Conservation (phyloP, 2,113 vertebrate genomes). For the Vanacampus margaritifer region DNA sequence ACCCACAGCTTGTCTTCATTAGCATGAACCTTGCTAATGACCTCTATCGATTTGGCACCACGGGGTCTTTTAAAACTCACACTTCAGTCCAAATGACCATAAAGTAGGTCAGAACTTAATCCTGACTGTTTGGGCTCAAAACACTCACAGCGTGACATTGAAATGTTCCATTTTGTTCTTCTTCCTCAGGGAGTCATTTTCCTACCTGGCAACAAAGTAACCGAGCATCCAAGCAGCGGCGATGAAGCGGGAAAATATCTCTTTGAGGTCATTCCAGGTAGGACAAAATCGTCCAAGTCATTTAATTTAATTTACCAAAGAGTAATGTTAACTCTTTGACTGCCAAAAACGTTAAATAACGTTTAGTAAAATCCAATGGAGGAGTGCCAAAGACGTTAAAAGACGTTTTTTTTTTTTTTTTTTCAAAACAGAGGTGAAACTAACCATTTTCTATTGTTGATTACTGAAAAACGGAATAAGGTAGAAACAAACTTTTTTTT, state of each 20-base stretch:
- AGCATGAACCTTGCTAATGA: constrained; percentile 39
- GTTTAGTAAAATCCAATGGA: too few relatives aligned
- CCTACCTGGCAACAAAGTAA: constrained; percentile 92
- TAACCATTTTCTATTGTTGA: too few relatives aligned
- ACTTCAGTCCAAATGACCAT: constrained; percentile 5
- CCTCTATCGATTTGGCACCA: constrained; percentile 36
- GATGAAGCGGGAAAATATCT: constrained; percentile 93
- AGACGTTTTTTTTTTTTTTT: too few relatives aligned
- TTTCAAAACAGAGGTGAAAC: too few relatives aligned
- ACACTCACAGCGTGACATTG: constrained; percentile 9
- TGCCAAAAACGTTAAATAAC: too few relatives aligned
- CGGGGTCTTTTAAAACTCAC: constrained; percentile 28
- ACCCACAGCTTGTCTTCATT: constrained; percentile 59
- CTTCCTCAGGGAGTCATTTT: constrained; percentile 84
- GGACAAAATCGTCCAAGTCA: constrained; percentile 28
- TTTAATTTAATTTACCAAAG: not conserved
- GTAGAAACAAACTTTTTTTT: too few relatives aligned
- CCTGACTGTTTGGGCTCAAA: not conserved
- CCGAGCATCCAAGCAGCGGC: constrained; percentile 88
- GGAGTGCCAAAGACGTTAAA: too few relatives aligned
- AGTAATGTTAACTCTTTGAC: too few relatives aligned
- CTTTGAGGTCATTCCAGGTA: constrained; percentile 97
- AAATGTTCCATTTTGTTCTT: constrained; percentile 16
- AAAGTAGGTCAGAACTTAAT: not conserved
- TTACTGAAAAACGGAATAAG: too few relatives aligned